Conservation (phyloP, 2,888 invertebrate species). For the Laothoe populi region DNA sequence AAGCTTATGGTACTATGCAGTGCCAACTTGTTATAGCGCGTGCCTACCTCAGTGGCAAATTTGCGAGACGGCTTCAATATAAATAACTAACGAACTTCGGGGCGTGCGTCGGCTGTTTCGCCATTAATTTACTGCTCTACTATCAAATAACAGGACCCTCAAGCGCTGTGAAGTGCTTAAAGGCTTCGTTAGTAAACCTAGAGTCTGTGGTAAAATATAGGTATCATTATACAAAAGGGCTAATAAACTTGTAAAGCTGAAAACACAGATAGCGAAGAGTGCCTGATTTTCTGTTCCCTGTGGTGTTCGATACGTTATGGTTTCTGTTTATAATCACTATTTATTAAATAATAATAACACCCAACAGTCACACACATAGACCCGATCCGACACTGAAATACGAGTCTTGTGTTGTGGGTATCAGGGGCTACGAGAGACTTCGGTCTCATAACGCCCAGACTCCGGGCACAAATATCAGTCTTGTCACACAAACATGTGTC, state of each 20-base stretch:
- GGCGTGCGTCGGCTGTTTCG: slow-evolving; percentile 30
- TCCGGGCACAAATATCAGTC: no score
- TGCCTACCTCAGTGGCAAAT: slow-evolving; percentile 61
- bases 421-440: no score
- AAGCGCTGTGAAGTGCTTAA: background rate
- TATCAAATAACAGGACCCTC: slow-evolving; percentile 4
- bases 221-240: background rate
- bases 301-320: no score
- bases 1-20: background rate
- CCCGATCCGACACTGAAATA: no score
- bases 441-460: no score
- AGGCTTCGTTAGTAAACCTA: background rate
- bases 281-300: no score
- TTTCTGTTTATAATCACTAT: no score
- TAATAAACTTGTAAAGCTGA: background rate
- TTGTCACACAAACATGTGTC: no score
- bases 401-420: no score
- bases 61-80: slow-evolving; percentile 50
- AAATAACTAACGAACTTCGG: slow-evolving; percentile 46
- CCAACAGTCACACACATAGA: no score
- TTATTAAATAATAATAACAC: no score
- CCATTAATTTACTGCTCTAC: slow-evolving; percentile 19
- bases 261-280: no score
- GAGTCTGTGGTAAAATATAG: background rate
- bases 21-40: slow-evolving; percentile 39